Percentiles rank a stretch among this genome's conserved stretches.
phyloP scores from a whole-genome alignment of 1,140 invertebrate species.

The Drosophila miranda region DNA sequence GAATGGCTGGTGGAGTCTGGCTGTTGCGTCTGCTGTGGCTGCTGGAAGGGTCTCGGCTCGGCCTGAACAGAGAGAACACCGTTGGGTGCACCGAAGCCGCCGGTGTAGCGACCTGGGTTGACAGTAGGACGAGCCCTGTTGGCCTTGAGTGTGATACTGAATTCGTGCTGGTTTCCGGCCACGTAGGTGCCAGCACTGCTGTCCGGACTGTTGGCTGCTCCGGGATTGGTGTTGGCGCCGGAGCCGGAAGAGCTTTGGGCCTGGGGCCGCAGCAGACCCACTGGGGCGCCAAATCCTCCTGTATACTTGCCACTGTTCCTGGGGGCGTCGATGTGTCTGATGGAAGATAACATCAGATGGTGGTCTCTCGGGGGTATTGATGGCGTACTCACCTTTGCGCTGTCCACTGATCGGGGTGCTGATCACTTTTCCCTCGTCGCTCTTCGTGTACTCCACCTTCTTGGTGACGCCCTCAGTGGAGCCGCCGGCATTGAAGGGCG shows the following conservation, averaged over 20 bases:
- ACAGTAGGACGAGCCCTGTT: constrained; percentile 39
- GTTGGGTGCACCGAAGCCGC: constrained; percentile 60
- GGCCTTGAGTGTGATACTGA: constrained; percentile 27
- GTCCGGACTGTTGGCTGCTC: no score
- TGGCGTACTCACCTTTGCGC: constrained; percentile 53
- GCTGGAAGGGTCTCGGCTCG: constrained; percentile 66
- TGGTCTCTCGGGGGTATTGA: background rate
- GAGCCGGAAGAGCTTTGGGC: background rate
- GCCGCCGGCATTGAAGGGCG: constrained; percentile 34
- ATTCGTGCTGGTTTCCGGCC: constrained; percentile 56
- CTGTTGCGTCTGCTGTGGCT: constrained; percentile 10
- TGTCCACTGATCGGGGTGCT: constrained; percentile 55
- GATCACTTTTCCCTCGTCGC: constrained; percentile 79
- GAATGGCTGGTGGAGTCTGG: constrained; percentile 33
- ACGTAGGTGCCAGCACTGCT: constrained; percentile 46
- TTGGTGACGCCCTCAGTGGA: constrained; percentile 5
- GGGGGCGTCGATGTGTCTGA: constrained; percentile 26
- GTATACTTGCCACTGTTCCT: constrained; percentile 61
- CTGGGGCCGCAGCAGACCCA: constrained; percentile 60
- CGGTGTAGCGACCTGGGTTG: constrained; percentile 59
- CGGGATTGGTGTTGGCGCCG: constrained; percentile 22
- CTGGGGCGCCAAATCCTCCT: constrained; percentile 69
- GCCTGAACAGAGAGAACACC: constrained; percentile 50
- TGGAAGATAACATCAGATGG: background rate
- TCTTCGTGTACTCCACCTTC: constrained; percentile 73